Base-by-base conservation (phyloP, 2,797 vertebrate species). In the Aythya fuligula region DNA sequence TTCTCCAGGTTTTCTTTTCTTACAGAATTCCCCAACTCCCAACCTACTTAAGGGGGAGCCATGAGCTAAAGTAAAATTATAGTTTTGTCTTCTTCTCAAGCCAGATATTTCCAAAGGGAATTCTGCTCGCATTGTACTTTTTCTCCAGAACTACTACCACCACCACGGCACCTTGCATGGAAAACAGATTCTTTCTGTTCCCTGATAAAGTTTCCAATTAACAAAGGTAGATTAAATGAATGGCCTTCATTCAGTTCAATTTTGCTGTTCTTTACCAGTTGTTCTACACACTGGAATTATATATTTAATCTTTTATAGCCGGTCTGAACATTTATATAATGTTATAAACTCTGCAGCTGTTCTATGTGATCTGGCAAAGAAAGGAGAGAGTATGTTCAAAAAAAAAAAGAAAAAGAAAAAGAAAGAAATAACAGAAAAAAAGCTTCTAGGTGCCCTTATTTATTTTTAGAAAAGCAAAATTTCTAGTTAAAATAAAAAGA, bases 1-100 rank as follows among this genome's bases (percentile, higher is more conserved):
- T 93, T 96, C 94, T 97, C 97, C 96, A 97, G 97, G 97, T 97
- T 96, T 97, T 96, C 95, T 95, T 93, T 93, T 75, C 96, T 95
- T 95, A 73, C 71, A 87, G 85, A 97, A 97, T 94, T 97, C 97
- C 95, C 97, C 93, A 97, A 97, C 89, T 97, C 97, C 97, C 95
- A 92, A 70, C 54, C 94, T 96, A 96, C 93, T 97, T 97, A 96
- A 95, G 94, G 94, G 95, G 95, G 97, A 97, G 94, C 87, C 94
- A 86, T 97, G 95, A 97, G 95, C 93, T 95, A 92, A 97, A 97
- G 84, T 91, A 96, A 97, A 97, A 97, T 96, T 96, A 97, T 97
- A 95, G 91, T 96, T 96, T 97, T 97, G 95, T 96, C 93, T 95
- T 96, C 94, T 97, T 97, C 91, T 94, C 77, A 91, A 96, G 96